These are phyloP conservation scores for Oncorhynchus kisutch DNA, from an alignment of 2,113 vertebrate genomes.

Conservation along the genomic window DNA sequence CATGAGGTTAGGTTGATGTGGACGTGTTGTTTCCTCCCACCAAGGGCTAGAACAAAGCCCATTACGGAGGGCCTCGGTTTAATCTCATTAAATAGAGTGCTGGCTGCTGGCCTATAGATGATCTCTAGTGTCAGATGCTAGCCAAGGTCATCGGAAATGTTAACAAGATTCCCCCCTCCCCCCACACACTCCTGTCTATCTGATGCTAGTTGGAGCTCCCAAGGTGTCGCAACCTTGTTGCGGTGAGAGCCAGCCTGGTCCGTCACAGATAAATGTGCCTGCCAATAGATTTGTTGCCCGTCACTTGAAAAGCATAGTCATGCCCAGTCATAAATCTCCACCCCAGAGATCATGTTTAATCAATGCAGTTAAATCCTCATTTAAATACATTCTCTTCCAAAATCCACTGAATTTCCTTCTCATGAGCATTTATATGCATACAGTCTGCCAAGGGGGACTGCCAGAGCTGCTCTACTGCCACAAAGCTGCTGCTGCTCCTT, in stretches of 20 bases:
- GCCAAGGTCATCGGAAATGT: conserved; percentile 76
- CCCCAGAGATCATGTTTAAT: conserved; percentile 53
- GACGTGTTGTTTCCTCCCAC: conserved; percentile 26
- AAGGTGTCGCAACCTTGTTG: conserved; percentile 57
- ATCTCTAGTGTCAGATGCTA: conserved; percentile 71
- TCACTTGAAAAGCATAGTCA: conserved; percentile 39
- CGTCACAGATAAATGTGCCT: conserved; percentile 56
- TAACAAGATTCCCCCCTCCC: conserved; percentile 71
- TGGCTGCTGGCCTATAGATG: conserved; percentile 65
- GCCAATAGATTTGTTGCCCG: conserved; percentile 58
- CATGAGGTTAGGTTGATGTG: conserved; percentile 9
- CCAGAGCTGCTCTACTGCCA: not conserved
- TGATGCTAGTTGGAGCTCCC: conserved; percentile 60
- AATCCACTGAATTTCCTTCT: conserved; percentile 59
- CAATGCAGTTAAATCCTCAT: conserved; percentile 65
- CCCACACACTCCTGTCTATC: conserved; percentile 44
- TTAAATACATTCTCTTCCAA: conserved; percentile 47
- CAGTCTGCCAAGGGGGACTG: not conserved
- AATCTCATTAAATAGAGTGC: conserved; percentile 78
- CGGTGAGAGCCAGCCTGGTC: conserved; percentile 36
- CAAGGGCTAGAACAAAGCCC: conserved; percentile 50
- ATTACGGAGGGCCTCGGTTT: conserved; percentile 58
- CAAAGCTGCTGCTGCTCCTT: not conserved
- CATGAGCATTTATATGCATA: conserved; percentile 34
- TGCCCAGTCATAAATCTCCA: conserved; percentile 53